These are phyloP conservation scores for Liasis olivaceus DNA, from an alignment of 2,797 vertebrate genomes.

Conservation along the genomic window DNA sequence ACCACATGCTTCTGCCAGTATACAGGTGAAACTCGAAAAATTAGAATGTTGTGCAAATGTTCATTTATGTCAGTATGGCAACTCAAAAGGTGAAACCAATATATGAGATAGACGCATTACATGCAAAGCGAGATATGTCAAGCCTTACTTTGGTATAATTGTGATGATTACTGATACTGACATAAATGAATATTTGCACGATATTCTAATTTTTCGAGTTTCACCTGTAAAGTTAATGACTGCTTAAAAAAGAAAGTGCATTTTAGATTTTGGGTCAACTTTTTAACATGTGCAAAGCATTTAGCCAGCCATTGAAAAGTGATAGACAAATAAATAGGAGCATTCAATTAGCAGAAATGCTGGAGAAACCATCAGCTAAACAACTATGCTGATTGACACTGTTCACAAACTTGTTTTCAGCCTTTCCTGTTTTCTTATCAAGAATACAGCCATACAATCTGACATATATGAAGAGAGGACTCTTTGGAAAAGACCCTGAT, in stretches of 20 bases:
- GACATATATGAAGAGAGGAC: not conserved
- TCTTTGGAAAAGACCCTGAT: no score
- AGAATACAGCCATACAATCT: not conserved
- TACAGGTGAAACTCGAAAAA: no score
- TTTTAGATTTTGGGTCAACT: slow-evolving; percentile 59
- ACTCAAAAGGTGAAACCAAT: no score
- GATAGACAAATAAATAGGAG: not conserved
- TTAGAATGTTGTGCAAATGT: no score
- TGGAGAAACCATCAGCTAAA: not conserved
- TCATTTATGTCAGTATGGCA: no score
- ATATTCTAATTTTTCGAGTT: no score
- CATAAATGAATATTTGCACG: no score
- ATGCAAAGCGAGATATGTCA: no score
- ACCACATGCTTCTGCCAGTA: slow-evolving; percentile 61
- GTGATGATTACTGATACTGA: no score
- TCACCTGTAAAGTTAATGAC: slow-evolving; percentile 67
- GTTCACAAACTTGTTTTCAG: not conserved
- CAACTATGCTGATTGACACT: not conserved
- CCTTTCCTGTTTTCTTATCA: not conserved
- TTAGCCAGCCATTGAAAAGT: not conserved
- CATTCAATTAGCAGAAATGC: not conserved
- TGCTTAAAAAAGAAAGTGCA: slow-evolving; percentile 61
- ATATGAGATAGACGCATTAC: no score
- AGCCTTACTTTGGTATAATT: no score
- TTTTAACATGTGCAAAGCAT: slow-evolving; percentile 32